Evolutionary conservation across 2,113 vertebrate genomes (phyloP), one percentile per base, ranked within the genome.

Genomic region (Picathartes gymnocephalus): DNA sequence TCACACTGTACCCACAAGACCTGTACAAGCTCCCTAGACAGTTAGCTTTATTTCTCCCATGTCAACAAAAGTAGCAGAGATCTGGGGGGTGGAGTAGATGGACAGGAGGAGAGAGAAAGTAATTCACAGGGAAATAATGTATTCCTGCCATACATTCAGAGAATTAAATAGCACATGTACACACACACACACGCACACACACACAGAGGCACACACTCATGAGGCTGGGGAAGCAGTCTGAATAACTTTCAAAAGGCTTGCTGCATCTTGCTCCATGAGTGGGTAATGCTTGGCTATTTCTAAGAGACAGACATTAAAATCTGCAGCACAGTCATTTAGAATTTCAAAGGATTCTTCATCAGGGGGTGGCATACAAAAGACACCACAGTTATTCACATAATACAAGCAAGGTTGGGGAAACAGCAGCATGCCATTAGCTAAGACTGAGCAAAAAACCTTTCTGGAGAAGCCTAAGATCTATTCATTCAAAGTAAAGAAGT

Each of bases 311-410:
- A 96, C 93, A 92, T 95, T 97, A 97, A 98, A 98, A 97, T 96
- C 96, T 70, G 40, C 96, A 91, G 96, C 96, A 97, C 88, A 96
- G 97, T 97, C 96, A 97, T 97, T 97, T 97, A 98, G 97, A 98
- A 97, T 97, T 98, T 98, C 97, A 98, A 97, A 97, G 96, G 91
- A 93, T 98, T 97, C 96, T 97, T 98, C 96, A 97, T 98, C 94
- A 97, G 96, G 96, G 95, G 95, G 94, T 97, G 97, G 97, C 97
- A 97, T 94, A 97, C 96, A 97, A 97, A 98, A 98, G 97, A 91
- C 93, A 93, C 82, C 94, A 97, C 66, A 40, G 87, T 88, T 96
- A 95, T 88, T 96, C 96, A 96, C 93, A 97, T 89, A 98, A 97
- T 96, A 89, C 93, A 71, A 82, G 96, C 60, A 96, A 96, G 93